Evolutionary conservation across 1,140 invertebrate species (phyloP), one percentile per base, ranked within the genome.

Genomic region (Monochamus saltuarius): DNA sequence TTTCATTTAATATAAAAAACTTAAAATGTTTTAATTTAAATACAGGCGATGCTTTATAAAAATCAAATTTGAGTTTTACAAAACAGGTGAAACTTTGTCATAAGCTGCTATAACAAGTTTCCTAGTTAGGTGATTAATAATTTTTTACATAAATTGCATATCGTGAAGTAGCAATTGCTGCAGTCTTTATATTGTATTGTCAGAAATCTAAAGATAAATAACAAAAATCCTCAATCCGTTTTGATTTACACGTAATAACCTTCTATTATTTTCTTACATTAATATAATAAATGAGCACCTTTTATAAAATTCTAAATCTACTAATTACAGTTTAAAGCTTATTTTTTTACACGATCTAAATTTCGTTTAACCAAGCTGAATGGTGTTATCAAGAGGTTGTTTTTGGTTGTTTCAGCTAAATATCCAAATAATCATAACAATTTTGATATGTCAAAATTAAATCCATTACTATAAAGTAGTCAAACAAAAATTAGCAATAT

Each of bases 131-230:
- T 29, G 22, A 6, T 29, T 29, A 29, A 29, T 29, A 29, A 29
- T 29, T 29, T 29, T 29, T 29, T 29, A 29, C 22, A 29, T 29
- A 29, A 29, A 29, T 29, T 29, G 22, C 22, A 29, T 29, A 29
- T 29, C 22, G 6, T 29, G 2, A 29, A 29, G 6, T 29, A 29
- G 22, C 22, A 29, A 29, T 29, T 61, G 16, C 57, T 56, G 67
- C 67, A 71, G 69, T 69, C 67, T 69, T 71, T 43, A 54, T 50
- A 49, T 66, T 58, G 63, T 71, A 71, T 71, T 71, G 69, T 71
- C 69, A 60, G 39, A 62, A 70, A 64, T 52, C 63, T 39, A 49
- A 67, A 62, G 55, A 56, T 50, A 64, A 67, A 51, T 39, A 39
- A 62, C 22, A 29, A 29, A 29, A 29, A 29, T 29, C 6, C 22